Conservation (phyloP, 1,140 invertebrate species). For the Drosophila sp. region DNA sequence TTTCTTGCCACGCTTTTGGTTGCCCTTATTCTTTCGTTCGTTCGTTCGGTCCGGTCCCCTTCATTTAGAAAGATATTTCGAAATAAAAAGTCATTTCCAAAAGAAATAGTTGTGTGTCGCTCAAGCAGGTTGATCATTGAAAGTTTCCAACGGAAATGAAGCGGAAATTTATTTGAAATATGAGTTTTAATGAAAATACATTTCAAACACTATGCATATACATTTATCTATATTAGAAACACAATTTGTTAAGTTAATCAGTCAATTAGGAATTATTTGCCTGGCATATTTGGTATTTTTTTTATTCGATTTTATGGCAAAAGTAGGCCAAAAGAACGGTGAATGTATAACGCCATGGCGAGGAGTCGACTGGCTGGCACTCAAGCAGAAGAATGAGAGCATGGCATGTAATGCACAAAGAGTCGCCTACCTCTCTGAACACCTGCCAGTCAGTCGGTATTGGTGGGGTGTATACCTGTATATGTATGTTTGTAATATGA, state of each 20-base stretch:
- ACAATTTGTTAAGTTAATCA: conserved; percentile 39
- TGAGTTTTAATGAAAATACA: background rate
- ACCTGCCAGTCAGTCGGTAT: background rate
- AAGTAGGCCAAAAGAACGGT: conserved; percentile 59
- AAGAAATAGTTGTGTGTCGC: conserved; percentile 39
- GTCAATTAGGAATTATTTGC: conserved; percentile 53
- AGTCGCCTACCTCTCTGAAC: background rate
- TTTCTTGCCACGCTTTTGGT: conserved; percentile 36
- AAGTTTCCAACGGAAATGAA: background rate
- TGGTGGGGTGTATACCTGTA: no score
- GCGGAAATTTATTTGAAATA: background rate
- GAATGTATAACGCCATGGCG: conserved; percentile 45
- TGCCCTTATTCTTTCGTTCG: conserved; percentile 42
- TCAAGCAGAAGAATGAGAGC: conserved; percentile 49
- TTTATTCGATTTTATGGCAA: conserved; percentile 25
- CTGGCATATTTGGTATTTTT: conserved; percentile 2
- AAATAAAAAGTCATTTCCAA: conserved; percentile 36
- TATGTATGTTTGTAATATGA: no score
- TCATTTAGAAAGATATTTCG: conserved; percentile 27
- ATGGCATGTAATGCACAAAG: conserved; percentile 4
- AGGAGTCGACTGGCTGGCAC: conserved; percentile 35
- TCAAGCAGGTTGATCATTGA: background rate
- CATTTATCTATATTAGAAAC: background rate
- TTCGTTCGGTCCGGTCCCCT: background rate
- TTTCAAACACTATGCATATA: background rate